phyloP scores from a whole-genome alignment of 2,113 vertebrate species.

The Rana temporaria region DNA sequence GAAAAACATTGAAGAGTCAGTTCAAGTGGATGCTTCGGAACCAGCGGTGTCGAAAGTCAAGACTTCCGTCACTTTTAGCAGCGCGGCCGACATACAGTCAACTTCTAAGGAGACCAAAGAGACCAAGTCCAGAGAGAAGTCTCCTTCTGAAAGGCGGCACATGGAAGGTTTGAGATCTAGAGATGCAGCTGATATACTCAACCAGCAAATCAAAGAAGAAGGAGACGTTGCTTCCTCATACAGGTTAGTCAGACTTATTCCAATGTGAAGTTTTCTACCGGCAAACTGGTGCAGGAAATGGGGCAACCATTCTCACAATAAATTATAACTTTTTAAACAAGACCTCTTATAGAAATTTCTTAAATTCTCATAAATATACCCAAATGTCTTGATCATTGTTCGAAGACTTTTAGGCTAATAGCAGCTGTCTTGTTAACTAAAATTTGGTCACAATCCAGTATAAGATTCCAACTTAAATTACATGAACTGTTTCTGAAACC shows the following conservation, averaged over 20 bases:
- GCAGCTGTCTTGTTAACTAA: no score
- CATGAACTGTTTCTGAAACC: no score
- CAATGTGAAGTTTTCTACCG: no score
- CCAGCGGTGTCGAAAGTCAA: slow-evolving; percentile 31
- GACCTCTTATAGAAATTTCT: no score
- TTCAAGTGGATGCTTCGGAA: slow-evolving; percentile 16
- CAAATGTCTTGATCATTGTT: no score
- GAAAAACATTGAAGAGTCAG: slow-evolving; percentile 9
- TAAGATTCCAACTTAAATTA: no score
- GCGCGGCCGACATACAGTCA: neutral
- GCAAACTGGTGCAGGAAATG: no score
- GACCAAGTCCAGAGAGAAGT: slow-evolving; percentile 31
- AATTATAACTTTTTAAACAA: no score
- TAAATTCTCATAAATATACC: no score
- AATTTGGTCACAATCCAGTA: no score
- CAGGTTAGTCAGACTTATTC: slow-evolving; percentile 26
- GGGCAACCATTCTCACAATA: no score
- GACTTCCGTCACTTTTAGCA: slow-evolving; percentile 31
- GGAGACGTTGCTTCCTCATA: slow-evolving; percentile 6
- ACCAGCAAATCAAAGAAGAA: slow-evolving; percentile 51
- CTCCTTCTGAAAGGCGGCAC: slow-evolving; percentile 24
- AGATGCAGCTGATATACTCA: slow-evolving; percentile 42
- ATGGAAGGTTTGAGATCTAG: slow-evolving; percentile 18
- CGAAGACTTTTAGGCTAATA: no score
- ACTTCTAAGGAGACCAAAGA: neutral